Conservation (phyloP, 2,888 invertebrate species). For the Cosmia pyralina region DNA sequence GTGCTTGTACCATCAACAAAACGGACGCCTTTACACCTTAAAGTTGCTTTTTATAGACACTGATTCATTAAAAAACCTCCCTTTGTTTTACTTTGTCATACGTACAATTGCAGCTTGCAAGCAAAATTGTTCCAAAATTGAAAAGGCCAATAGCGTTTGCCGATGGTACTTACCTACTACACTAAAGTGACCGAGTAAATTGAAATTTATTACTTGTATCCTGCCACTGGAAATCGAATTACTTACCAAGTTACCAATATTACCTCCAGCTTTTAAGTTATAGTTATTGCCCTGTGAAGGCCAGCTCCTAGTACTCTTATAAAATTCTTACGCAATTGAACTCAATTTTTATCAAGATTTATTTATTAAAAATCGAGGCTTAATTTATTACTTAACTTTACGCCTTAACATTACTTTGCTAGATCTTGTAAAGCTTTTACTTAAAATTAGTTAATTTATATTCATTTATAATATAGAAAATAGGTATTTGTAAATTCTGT, state of each 20-base stretch:
- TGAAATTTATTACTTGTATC: slow-evolving; percentile 39
- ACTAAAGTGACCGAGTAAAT: slow-evolving; percentile 18
- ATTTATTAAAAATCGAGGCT: slow-evolving; percentile 9
- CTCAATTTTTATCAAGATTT: slow-evolving; percentile 16
- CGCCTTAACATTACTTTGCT: background rate
- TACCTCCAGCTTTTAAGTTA: slow-evolving; percentile 23
- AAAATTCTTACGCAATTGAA: slow-evolving; percentile 46
- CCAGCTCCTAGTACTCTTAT: slow-evolving; percentile 32
- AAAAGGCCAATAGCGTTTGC: no score
- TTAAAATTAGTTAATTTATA: no score
- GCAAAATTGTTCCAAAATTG: no score
- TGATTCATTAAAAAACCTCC: no score
- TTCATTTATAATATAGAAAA: background rate
- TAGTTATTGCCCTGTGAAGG: slow-evolving; percentile 36
- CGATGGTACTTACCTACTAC: no score
- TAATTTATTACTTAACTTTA: slow-evolving; percentile 4
- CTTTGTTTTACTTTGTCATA: no score
- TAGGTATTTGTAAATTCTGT: background rate
- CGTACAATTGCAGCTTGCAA: no score
- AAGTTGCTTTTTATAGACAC: no score
- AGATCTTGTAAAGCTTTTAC: background rate
- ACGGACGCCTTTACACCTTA: no score
- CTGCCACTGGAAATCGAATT: slow-evolving; percentile 30
- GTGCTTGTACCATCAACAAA: no score
- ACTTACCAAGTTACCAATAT: slow-evolving; percentile 25